These are phyloP conservation scores for Drosophila repletoides DNA, from an alignment of 1,140 invertebrate genomes.

Conservation along the genomic window DNA sequence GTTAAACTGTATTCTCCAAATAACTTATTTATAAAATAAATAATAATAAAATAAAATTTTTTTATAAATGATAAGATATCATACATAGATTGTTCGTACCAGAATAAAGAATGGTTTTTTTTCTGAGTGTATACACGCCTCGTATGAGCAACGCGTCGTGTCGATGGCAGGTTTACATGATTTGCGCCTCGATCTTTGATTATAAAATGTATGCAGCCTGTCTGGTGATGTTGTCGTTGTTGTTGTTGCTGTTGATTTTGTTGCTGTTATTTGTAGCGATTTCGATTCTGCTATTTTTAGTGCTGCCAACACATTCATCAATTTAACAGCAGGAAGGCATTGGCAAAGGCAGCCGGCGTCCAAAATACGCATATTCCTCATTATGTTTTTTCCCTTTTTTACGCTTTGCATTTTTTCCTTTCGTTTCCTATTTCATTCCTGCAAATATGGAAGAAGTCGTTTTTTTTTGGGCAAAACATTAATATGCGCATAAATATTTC, in stretches of 20 bases:
- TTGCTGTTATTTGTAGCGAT: constrained; percentile 1
- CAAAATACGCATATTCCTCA: constrained; percentile 5
- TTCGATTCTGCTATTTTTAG: constrained; percentile 36
- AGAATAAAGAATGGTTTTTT: too few relatives aligned
- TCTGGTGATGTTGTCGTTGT: background rate
- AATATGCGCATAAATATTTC: constrained; percentile 30
- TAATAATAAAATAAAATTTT: too few relatives aligned
- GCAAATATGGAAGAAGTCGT: too few relatives aligned
- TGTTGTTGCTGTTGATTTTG: background rate
- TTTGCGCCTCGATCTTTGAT: constrained; percentile 29
- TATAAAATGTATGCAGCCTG: constrained; percentile 18
- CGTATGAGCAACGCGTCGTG: constrained; percentile 2
- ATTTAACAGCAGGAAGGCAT: constrained; percentile 73
- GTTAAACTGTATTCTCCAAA: too few relatives aligned
- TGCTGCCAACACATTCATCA: constrained; percentile 64
- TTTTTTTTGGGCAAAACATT: too few relatives aligned
- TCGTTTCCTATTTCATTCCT: background rate
- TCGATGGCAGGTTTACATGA: constrained; percentile 14
- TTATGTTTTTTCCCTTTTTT: constrained; percentile 10
- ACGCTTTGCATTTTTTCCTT: background rate
- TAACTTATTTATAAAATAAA: too few relatives aligned
- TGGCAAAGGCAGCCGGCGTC: constrained; percentile 29
- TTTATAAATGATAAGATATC: too few relatives aligned
- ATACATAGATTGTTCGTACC: too few relatives aligned
- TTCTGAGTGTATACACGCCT: too few relatives aligned